Base-by-base conservation (phyloP, 2,888 invertebrate genomes). In the Escarpia spicata region DNA sequence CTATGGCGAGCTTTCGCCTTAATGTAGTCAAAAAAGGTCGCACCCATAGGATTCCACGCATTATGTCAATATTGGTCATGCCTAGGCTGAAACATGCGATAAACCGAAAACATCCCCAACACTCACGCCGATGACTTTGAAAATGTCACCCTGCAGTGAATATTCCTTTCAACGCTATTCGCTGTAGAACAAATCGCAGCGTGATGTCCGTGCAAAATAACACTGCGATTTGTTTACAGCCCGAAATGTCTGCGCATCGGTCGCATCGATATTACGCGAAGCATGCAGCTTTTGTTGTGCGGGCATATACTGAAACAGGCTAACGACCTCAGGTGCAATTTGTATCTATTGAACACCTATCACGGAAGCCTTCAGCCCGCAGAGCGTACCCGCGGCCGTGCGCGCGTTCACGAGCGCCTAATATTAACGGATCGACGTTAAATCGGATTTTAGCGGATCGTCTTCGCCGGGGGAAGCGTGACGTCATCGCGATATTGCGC, bases 381-480 rank as follows among this genome's bases (percentile, higher is more conserved):
- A 26, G 26, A 15, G 75, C 75, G 75, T 26, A 4, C 19, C 4
- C 75, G 19, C n/a, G n/a, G 75, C 75, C 75, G 15, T 1, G 26
- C 6, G n/a, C 75, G n/a, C 26, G 75, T 26, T 75, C 75, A 26
- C 75, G 75, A 75, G 75, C 75, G 75, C n/a, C 75, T 75, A 75
- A 75, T 75, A 75, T 75, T 75, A 75, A 75, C 75, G 75, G 75
- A 75, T 75, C 75, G 75, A 75, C 75, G 75, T 75, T 75, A 19
- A 75, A 75, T 75, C 75, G 75, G 75, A 75, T 75, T 75, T 75
- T 26, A 75, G 26, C 75, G 75, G 19, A 26, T 26, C 75, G 75
- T 75, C 75, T 6, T 19, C 75, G 75, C 75, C 75, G 75, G 26
- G 75, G n/a, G 75, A 75, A 75, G 75, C 52, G 52, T 75, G 75